Evolutionary conservation across 2,888 invertebrate species (phyloP), one percentile per base, ranked within the genome.

Genomic region (Acleris literana): DNA sequence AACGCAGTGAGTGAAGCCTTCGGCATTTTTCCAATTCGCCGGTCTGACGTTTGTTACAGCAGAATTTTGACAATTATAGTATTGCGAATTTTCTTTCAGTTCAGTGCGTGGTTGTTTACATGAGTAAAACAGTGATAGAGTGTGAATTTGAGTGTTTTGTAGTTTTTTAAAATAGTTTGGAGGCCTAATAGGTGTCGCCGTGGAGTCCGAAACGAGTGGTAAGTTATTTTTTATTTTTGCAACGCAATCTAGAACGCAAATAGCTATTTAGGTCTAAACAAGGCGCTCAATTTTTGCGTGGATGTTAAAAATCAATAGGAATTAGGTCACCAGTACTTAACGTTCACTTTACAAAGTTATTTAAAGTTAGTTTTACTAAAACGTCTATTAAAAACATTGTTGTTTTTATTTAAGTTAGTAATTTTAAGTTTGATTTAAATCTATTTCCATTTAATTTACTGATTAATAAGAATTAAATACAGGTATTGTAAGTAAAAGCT

Each of bases 161-260:
- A 54, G 39, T 64, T 58, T 64, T 57, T 49, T 25, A 43, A 39
- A 16, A 53, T 49, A 49, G 57, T 44, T 55, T 29, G 5, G 11
- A 64, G 46, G 53, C n/a, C n/a, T 52, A 48, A 25, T 25, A 25
- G 6, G 6, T 49, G 44, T 74, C 85, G 76, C 78, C 87, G 88
- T 90, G 90, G 90, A 90, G 80, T 85, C 90, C 69, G 84, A 88
- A 72, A 79, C 84, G 69, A 86, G 77, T 75, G 86, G 90, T 89
- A 77, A 65, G 77, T 73, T 54, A 17, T 51, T 52, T 61, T 66
- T 61, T 61, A 52, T 39, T 61, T 22, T 20, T 9, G 7, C n/a
- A 6, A 22, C 6, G 5, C 20, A 20, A 18, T 9, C 17, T 39
- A 48, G 59, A 29, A 61, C 61, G 65, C 51, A 61, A 22, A 52